Percentiles rank a stretch among this genome's conserved stretches.
These are phyloP conservation scores for Ibidorhyncha struthersii DNA, from an alignment of 2,113 vertebrate species.

Conservation along the genomic window DNA sequence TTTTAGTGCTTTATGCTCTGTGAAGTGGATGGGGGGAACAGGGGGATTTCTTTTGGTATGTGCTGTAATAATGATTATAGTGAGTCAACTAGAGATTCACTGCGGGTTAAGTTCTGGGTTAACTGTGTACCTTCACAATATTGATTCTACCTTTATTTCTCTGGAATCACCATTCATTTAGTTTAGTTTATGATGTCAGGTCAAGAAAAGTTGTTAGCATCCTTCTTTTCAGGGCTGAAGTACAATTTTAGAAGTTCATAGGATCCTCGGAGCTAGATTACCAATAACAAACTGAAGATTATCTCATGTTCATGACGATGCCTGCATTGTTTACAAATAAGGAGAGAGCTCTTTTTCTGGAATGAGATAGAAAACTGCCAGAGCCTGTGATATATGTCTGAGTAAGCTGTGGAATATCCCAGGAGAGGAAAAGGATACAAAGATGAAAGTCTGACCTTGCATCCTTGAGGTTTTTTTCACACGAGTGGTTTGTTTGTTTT, in stretches of 20 bases:
- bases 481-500: too few species aligned
- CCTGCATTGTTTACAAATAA: not conserved
- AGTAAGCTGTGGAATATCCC: not conserved
- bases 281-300: not conserved
- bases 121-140: not conserved
- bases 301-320: accelerated
- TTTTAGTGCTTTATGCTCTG: not conserved
- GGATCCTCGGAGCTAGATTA: not conserved
- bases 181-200: not conserved
- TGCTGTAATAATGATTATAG: not conserved
- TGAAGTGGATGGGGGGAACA: not conserved
- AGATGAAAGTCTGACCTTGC: not conserved
- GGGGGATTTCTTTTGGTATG: not conserved
- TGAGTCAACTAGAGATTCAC: not conserved
- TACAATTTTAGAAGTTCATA: not conserved
- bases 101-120: not conserved
- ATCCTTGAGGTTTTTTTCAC: not conserved
- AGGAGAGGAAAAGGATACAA: not conserved
- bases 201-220: not conserved
- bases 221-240: not conserved
- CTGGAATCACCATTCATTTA: not conserved
- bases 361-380: not conserved
- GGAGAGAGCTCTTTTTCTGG: not conserved
- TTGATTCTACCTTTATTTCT: not conserved
- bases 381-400: not conserved